Conservation (phyloP, 2,888 invertebrate species). For the Patella ulyssiponensis region DNA sequence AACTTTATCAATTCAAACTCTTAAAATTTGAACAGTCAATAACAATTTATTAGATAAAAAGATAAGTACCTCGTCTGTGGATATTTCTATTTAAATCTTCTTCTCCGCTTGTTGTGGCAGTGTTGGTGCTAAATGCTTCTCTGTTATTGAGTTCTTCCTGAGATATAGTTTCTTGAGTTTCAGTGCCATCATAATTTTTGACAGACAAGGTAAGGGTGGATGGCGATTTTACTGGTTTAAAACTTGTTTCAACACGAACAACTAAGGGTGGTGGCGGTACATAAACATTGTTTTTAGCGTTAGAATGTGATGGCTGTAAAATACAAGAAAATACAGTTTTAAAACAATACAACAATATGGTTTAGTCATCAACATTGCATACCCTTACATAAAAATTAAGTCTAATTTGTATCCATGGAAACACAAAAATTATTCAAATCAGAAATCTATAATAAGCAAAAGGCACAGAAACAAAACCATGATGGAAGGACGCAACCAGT, state of each 20-base stretch:
- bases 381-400: neutral
- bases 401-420: neutral
- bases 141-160: slow-evolving; percentile 43
- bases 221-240: slow-evolving; percentile 53
- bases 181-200: slow-evolving; percentile 68
- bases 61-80: neutral
- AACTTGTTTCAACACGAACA: slow-evolving; percentile 66
- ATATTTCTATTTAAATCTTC: neutral
- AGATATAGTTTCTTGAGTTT: slow-evolving; percentile 58
- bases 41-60: no score
- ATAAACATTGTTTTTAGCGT: slow-evolving; percentile 40
- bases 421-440: neutral
- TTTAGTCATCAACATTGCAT: neutral
- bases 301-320: slow-evolving; percentile 34
- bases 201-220: slow-evolving; percentile 60
- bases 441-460: no score
- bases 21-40: no score
- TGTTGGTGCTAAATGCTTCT: slow-evolving; percentile 29
- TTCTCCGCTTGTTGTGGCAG: neutral
- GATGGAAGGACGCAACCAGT: no score
- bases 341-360: neutral
- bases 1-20: no score
- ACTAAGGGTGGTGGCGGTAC: slow-evolving; percentile 57
- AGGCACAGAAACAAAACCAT: no score
- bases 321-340: neutral